Conservation (phyloP, 2,797 vertebrate genomes). For the Adelosebastes latens region DNA sequence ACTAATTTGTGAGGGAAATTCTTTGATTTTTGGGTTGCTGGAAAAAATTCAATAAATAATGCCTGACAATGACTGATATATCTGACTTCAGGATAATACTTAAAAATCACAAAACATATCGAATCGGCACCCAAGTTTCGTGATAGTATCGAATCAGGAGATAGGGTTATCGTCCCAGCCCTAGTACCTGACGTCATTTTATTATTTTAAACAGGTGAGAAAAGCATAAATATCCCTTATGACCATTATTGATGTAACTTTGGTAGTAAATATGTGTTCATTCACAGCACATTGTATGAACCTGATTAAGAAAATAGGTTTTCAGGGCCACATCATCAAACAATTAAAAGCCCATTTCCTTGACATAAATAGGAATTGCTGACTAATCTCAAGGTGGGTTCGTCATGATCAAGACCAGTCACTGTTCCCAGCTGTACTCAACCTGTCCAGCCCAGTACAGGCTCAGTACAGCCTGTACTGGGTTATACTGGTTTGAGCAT, state of each 20-base stretch:
- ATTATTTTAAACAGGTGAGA: background rate
- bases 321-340: background rate
- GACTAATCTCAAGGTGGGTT: conserved; percentile 7
- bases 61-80: too few relatives aligned
- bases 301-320: background rate
- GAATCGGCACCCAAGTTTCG: too few relatives aligned
- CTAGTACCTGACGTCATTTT: background rate
- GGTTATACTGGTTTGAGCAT: conserved; percentile 32
- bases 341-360: background rate
- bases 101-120: too few relatives aligned
- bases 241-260: background rate
- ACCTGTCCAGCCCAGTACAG: too few relatives aligned
- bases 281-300: background rate
- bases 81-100: too few relatives aligned
- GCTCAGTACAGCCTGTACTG: background rate
- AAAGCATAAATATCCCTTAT: background rate
- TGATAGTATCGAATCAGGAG: too few relatives aligned
- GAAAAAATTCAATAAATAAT: too few relatives aligned
- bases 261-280: background rate
- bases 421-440: conserved; percentile 25
- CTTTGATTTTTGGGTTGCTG: too few relatives aligned
- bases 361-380: background rate
- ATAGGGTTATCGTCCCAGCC: too few relatives aligned
- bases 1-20: too few relatives aligned
- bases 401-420: conserved; percentile 14